Evolutionary conservation across 2,113 vertebrate species (phyloP).

Genomic region (Platichthys flesus): DNA sequence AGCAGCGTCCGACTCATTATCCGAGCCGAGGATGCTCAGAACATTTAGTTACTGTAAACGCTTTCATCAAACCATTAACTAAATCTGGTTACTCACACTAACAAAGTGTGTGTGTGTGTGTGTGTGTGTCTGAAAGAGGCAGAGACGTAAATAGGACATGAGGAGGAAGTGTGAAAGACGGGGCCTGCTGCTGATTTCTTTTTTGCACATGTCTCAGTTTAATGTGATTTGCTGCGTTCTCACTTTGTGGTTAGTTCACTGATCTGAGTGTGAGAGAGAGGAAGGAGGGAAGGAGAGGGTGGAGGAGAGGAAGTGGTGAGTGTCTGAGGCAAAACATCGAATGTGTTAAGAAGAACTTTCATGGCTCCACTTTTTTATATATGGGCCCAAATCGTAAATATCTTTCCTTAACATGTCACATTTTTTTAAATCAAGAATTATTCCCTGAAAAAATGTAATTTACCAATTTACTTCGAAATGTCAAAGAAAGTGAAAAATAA

Average conservation of each 20-base stretch:
- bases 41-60: conserved; percentile 53
- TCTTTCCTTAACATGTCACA: too few relatives aligned
- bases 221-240: conserved; percentile 59
- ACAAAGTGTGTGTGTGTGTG: conserved; percentile 16
- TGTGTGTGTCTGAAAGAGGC: background rate
- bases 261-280: conserved; percentile 15
- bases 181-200: conserved; percentile 7
- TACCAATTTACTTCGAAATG: too few relatives aligned
- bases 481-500: too few relatives aligned
- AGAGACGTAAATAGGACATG: conserved; percentile 40
- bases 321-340: conserved; percentile 45
- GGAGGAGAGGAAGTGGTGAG: conserved; percentile 31
- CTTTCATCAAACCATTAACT: conserved; percentile 45
- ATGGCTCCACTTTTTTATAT: too few relatives aligned
- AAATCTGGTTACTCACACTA: conserved; percentile 36
- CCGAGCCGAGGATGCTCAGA: conserved; percentile 18
- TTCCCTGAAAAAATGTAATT: too few relatives aligned
- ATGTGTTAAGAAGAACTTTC: background rate
- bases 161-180: conserved; percentile 56
- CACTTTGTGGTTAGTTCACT: conserved; percentile 43
- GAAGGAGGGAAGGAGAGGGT: background rate
- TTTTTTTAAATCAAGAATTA: too few relatives aligned
- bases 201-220: conserved; percentile 34
- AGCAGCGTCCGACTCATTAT: conserved; percentile 20
- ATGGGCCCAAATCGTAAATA: too few relatives aligned